Base-by-base conservation (phyloP, 2,888 invertebrate species). In the Stramonita haemastoma region DNA sequence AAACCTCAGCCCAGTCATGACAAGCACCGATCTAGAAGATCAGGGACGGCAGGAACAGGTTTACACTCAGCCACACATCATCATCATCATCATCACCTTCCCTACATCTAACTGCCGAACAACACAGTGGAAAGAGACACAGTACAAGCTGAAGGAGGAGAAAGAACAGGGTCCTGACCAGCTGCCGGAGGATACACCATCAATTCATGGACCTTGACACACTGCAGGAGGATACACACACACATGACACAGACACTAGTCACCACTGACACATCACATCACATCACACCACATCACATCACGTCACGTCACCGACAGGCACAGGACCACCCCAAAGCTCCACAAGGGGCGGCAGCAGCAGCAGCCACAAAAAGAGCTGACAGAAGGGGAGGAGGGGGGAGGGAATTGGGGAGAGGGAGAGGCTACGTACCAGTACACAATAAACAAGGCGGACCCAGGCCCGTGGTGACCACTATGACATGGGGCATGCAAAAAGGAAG, bases 351-450 rank as follows among this genome's bases (percentile, higher is more conserved):
- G 46, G 81, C 81, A 26, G 81, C 46, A 46, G 81, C 81, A 26
- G 81, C 46, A 46, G 46, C 15, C 11, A 32, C 29, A 79, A 32
- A n/a, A 79, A 32, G 77, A 79, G 77, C 32, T 32, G 73, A 81
- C 79, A 83, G n/a, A 46, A 26, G 15, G 8, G 46, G 26, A 26
- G 56, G 26, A 17, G 8, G 83, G 11, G 46, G 46, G n/a, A 46
- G 22, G 46, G 85, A 26, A 57, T 0, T 13, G 19, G 32, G 66
- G 66, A 11, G 66, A 19, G 22, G 60, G 19, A 34, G 60, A 34
- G 86, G 57, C 34, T 86, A 86, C 86, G 57, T 86, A 86, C 86
- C 86, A 19, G 86, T 86, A 66, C 86, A 86, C 86, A 86, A 86
- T 66, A 86, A 22, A 86, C 86, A 86, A 66, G 86, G 86, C 32